A percentile compares a stretch with the other conserved stretches of the same genome.
These are phyloP conservation scores for Gorsachius goisagi DNA, from an alignment of 2,113 vertebrate genomes.

Conservation along the genomic window DNA sequence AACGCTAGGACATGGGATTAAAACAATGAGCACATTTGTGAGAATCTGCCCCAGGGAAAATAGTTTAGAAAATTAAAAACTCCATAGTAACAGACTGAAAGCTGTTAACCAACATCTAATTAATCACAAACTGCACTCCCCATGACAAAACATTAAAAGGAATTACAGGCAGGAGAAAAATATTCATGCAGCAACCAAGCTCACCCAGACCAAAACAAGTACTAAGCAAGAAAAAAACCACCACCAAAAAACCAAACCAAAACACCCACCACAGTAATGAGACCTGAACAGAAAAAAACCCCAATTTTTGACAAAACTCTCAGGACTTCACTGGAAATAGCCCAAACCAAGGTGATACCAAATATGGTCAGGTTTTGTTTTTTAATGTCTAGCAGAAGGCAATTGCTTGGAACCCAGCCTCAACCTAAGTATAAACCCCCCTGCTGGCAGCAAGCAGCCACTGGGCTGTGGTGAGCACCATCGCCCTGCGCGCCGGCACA, in stretches of 20 bases:
- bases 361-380: background rate
- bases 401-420: background rate
- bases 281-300: background rate
- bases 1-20: background rate
- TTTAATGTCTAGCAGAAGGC: background rate
- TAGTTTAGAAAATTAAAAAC: conserved; percentile 25
- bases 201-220: background rate
- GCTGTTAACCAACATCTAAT: background rate
- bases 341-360: background rate
- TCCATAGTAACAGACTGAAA: background rate
- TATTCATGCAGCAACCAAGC: background rate
- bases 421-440: background rate
- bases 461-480: background rate
- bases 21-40: background rate
- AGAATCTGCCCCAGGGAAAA: background rate
- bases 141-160: background rate
- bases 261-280: background rate
- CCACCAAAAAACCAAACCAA: no score
- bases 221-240: background rate
- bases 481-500: background rate
- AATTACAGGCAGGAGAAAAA: background rate
- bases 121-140: background rate
- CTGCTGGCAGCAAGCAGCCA: no score
- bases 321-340: background rate
- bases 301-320: background rate